Percentiles rank a stretch among this genome's conserved stretches.
Evolutionary conservation across 2,888 invertebrate species (phyloP).

Genomic region (Anagyrus pseudococci): DNA sequence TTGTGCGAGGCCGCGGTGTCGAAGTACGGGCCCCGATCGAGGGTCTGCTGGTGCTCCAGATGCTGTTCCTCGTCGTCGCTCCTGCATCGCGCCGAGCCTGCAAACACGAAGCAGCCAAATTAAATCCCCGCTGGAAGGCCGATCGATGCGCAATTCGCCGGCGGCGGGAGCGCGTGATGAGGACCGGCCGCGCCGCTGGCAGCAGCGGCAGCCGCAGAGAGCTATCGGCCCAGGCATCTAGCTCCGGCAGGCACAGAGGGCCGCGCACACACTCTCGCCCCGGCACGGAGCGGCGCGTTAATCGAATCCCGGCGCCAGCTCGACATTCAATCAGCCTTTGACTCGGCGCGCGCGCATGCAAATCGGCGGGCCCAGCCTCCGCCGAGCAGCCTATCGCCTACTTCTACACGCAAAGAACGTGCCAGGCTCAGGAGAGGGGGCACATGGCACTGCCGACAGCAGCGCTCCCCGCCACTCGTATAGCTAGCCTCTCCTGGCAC

Average conservation of each 20-base stretch:
- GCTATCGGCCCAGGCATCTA: no score
- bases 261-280: no score
- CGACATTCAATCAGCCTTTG: conserved; percentile 24
- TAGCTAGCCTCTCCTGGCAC: no score
- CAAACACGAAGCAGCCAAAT: not conserved
- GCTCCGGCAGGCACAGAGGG: no score
- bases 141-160: no score
- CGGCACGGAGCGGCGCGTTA: not conserved
- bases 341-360: conserved; percentile 2
- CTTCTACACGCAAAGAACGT: no score
- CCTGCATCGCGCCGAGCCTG: conserved; percentile 54
- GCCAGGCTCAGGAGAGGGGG: not conserved
- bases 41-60: conserved; percentile 49
- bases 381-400: no score
- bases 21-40: conserved; percentile 72
- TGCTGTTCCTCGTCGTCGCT: conserved; percentile 56
- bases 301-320: conserved; percentile 15
- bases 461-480: not conserved
- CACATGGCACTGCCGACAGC: not conserved
- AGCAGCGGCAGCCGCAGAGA: not conserved
- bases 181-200: not conserved
- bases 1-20: conserved; percentile 76
- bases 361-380: no score
- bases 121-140: not conserved
- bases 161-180: not conserved